These are phyloP conservation scores for Rhabdophis nuchalis DNA, from an alignment of 2,797 vertebrate species.

Conservation along the genomic window DNA sequence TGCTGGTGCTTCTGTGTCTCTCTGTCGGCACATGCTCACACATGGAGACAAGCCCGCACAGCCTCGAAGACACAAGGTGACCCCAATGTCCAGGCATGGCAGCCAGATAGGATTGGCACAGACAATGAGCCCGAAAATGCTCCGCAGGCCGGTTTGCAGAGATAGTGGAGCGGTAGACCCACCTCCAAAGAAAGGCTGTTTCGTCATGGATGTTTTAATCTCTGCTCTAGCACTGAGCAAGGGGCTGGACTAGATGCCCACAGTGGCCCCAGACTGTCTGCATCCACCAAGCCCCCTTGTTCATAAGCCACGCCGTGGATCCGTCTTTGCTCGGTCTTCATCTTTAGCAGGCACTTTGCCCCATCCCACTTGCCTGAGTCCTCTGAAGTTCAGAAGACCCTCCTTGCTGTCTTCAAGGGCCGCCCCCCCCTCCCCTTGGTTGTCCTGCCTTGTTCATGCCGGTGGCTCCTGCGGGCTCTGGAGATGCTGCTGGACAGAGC, in stretches of 20 bases:
- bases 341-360: neutral
- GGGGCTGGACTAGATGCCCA: neutral
- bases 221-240: neutral
- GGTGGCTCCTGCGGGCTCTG: too few relatives aligned
- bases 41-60: neutral
- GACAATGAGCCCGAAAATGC: neutral
- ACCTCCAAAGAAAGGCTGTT: neutral
- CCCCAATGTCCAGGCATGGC: fast-evolving
- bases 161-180: neutral
- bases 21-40: neutral
- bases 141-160: neutral
- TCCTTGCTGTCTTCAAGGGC: neutral
- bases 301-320: neutral
- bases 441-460: too few relatives aligned
- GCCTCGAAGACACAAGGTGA: neutral
- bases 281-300: neutral
- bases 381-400: neutral
- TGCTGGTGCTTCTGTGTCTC: conserved; percentile 25
- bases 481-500: neutral
- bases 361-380: neutral
- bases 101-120: neutral
- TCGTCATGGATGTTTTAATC: neutral
- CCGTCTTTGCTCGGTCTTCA: neutral
- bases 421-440: neutral
- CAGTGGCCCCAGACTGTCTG: neutral